Evolutionary conservation across 2,888 invertebrate species (phyloP).

Genomic region (Biston stratarius): DNA sequence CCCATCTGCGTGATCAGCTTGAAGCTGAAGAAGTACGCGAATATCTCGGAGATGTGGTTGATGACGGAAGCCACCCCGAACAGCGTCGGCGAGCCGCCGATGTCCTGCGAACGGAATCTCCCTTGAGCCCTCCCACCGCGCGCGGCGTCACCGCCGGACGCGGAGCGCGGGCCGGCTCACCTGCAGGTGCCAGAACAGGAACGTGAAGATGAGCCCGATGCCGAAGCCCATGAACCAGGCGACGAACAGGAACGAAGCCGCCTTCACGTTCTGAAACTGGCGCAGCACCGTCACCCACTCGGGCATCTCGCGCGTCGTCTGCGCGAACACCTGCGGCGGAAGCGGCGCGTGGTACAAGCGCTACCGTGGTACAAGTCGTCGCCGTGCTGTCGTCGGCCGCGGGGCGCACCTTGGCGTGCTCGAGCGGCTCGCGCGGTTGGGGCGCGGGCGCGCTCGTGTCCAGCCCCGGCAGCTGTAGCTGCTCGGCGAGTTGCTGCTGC

Average conservation of each 20-base stretch:
- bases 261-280: conserved; percentile 95
- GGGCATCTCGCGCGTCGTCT: conserved; percentile 95
- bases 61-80: conserved; percentile 99
- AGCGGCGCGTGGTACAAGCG: neutral
- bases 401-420: conserved; percentile 60
- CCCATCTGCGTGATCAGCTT: conserved; percentile 97
- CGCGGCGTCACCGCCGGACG: too few species aligned
- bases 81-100: conserved; percentile 98
- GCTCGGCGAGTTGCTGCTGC: conserved; percentile 94
- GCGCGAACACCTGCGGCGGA: conserved; percentile 90
- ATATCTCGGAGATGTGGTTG: conserved; percentile 99
- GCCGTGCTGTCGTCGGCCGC: too few species aligned
- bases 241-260: conserved; percentile 96
- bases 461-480: conserved; percentile 92
- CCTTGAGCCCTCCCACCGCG: neutral
- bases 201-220: conserved; percentile 99
- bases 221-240: conserved; percentile 99
- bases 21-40: conserved; percentile 99
- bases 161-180: conserved; percentile 71
- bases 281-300: conserved; percentile 97
- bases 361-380: neutral
- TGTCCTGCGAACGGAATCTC: conserved; percentile 87
- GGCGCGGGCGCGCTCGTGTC: conserved; percentile 87
- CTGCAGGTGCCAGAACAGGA: conserved; percentile 99
- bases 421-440: conserved; percentile 56